These are phyloP conservation scores for Lordiphosa stackelbergi DNA, from an alignment of 1,140 invertebrate genomes.

Conservation along the genomic window DNA sequence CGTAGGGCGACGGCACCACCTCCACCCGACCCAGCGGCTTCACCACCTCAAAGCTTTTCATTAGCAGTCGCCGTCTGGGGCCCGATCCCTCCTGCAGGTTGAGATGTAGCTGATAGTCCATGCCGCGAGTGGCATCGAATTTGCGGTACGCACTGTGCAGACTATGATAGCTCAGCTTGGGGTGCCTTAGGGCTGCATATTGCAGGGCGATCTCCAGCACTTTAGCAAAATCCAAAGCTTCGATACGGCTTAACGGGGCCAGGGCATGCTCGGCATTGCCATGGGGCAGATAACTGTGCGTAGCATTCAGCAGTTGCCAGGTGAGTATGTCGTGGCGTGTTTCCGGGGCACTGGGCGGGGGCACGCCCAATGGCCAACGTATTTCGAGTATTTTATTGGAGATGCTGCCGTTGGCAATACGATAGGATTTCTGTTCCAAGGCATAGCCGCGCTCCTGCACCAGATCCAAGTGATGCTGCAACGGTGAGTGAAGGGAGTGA, in stretches of 20 bases:
- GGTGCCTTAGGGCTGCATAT: slow-evolving; percentile 80
- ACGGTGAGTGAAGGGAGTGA: not conserved
- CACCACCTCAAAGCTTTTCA: slow-evolving; percentile 80
- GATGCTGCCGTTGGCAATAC: slow-evolving; percentile 76
- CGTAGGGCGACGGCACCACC: slow-evolving; percentile 91
- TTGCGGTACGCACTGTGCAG: slow-evolving; percentile 89
- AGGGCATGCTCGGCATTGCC: slow-evolving; percentile 82
- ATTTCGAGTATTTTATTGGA: slow-evolving; percentile 78
- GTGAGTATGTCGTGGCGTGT: slow-evolving; percentile 90
- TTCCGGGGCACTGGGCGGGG: slow-evolving; percentile 81
- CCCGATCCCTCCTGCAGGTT: slow-evolving; percentile 76
- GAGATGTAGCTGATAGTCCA: slow-evolving; percentile 92
- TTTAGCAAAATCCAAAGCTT: slow-evolving; percentile 83
- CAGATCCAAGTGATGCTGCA: slow-evolving; percentile 76
- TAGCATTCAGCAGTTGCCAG: slow-evolving; percentile 90
- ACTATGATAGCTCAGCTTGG: slow-evolving; percentile 78
- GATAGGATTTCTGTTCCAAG: slow-evolving; percentile 76
- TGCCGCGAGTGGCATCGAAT: slow-evolving; percentile 91
- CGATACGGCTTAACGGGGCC: slow-evolving; percentile 79
- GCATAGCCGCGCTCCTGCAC: slow-evolving; percentile 78
- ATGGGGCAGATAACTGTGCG: slow-evolving; percentile 85
- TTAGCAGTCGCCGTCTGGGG: slow-evolving; percentile 26
- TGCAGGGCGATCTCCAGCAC: slow-evolving; percentile 81
- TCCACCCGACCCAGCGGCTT: slow-evolving; percentile 91
- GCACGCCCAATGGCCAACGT: slow-evolving; percentile 90